phyloP scores from a whole-genome alignment of 2,113 vertebrate species.

The Sylvietta virens region DNA sequence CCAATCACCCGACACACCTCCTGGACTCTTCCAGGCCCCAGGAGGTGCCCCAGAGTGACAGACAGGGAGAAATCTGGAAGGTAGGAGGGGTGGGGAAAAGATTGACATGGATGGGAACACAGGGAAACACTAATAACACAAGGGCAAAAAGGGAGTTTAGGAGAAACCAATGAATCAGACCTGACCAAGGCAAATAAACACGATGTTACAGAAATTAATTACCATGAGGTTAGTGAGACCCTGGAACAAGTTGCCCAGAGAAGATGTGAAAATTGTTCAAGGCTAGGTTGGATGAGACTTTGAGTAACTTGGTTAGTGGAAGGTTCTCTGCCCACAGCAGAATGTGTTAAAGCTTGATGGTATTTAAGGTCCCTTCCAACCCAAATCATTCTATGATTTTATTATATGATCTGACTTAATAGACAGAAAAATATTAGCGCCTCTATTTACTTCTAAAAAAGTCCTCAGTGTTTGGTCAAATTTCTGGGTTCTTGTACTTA shows the following conservation, averaged over 20 bases:
- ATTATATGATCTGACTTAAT: neutral
- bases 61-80: too few relatives aligned
- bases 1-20: too few relatives aligned
- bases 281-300: neutral
- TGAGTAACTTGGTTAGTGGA: neutral
- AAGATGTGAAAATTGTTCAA: neutral
- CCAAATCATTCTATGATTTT: neutral
- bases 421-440: neutral
- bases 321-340: neutral
- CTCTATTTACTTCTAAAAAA: neutral
- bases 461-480: neutral
- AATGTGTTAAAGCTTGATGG: neutral
- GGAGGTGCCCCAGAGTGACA: too few relatives aligned
- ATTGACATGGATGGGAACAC: too few relatives aligned
- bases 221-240: too few relatives aligned
- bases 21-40: too few relatives aligned
- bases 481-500: neutral
- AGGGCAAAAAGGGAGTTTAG: too few relatives aligned
- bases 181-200: too few relatives aligned
- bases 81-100: too few relatives aligned
- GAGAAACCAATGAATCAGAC: too few relatives aligned
- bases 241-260: neutral
- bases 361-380: neutral
- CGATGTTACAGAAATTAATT: too few relatives aligned
- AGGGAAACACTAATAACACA: too few relatives aligned